A percentile compares a stretch with the other conserved stretches of the same genome.
phyloP scores from a whole-genome alignment of 2,888 invertebrate species.

The Xestoiulus laeticollis region DNA sequence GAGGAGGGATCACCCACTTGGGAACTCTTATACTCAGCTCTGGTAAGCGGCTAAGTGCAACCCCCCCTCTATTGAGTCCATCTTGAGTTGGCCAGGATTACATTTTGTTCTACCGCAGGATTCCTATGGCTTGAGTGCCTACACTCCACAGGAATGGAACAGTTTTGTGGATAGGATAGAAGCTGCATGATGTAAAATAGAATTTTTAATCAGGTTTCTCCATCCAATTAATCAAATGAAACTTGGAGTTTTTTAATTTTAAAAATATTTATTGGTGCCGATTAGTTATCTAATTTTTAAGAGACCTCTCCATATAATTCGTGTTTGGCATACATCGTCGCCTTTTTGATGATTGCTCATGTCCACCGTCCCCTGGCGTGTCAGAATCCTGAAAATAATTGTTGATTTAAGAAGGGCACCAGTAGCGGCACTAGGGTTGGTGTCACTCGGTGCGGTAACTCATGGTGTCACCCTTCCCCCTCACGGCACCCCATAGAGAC shows the following conservation, averaged over 20 bases:
- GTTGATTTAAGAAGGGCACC: too few relatives aligned
- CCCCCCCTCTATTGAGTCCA: not conserved
- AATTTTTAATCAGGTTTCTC: not conserved
- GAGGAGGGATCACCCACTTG: constrained; percentile 72
- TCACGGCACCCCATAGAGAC: too few relatives aligned
- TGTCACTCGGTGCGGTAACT: too few relatives aligned
- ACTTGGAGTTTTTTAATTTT: too few relatives aligned
- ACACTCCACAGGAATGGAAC: constrained; percentile 92
- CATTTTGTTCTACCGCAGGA: constrained; percentile 67
- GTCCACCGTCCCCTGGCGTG: too few relatives aligned
- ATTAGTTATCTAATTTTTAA: not conserved
- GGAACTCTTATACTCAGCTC: constrained; percentile 85
- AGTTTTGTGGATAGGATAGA: constrained; percentile 87
- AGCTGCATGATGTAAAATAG: constrained; percentile 65
- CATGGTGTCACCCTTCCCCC: too few relatives aligned
- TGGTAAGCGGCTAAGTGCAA: constrained; percentile 47
- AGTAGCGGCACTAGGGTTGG: too few relatives aligned
- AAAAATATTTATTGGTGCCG: not conserved
- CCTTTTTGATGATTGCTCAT: too few relatives aligned
- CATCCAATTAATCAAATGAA: not conserved
- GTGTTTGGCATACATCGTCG: too few relatives aligned
- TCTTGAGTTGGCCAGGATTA: not conserved
- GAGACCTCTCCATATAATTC: too few relatives aligned
- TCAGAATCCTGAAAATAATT: too few relatives aligned
- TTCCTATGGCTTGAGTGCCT: constrained; percentile 83